Base-by-base conservation (phyloP, 2,797 vertebrate genomes). In the Phrynocephalus forsythii region DNA sequence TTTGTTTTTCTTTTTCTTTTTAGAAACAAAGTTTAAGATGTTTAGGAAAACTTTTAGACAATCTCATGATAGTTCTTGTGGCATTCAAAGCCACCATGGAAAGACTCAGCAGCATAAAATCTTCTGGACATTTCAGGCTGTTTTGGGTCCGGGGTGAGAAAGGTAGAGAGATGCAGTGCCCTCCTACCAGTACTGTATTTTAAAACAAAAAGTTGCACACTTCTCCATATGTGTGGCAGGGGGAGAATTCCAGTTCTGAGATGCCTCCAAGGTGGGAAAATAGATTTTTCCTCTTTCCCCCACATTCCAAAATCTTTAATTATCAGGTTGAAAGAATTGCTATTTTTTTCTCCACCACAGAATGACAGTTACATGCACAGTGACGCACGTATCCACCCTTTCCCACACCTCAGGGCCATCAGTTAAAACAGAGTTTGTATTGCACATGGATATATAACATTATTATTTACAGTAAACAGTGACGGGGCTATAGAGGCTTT, bases 401-500 rank as follows among this genome's bases (percentile, higher is more conserved):
- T 44, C 9, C 15, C 13, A 26, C 28, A 28, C 50, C 48, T 22
- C 22, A 26, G 3, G 76, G 67, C 67, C 67, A 79, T 50, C 33
- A 24, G 67, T 79, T 72, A 79, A 75, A 75, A 84, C 10, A 66
- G 28, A 72, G 76, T 84, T 79, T 88, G 76, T 26, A 84, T 66
- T 79, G 67, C 20, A n/a, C 67, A 10, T 79, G 16, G 26, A 79
- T 44, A 48, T 72, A 50, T 66, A 79, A 71, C 26, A 63, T 30
- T 18, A 6, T 6, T 88, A 73, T 88, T 84, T 88, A 88, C 76
- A 26, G 67, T 79, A 79, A 88, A 84, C 30, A 79, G 16, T 10
- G 38, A 84, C 9, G 72, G 67, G 75, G 33, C 20, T 84, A 79
- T 67, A 72, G 67, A n/a, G 2, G 5, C 38, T 79, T 33, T 72